Evolutionary conservation across 2,113 vertebrate genomes (phyloP), one percentile per base, ranked within the genome.

Genomic region (Varanus salvator): DNA sequence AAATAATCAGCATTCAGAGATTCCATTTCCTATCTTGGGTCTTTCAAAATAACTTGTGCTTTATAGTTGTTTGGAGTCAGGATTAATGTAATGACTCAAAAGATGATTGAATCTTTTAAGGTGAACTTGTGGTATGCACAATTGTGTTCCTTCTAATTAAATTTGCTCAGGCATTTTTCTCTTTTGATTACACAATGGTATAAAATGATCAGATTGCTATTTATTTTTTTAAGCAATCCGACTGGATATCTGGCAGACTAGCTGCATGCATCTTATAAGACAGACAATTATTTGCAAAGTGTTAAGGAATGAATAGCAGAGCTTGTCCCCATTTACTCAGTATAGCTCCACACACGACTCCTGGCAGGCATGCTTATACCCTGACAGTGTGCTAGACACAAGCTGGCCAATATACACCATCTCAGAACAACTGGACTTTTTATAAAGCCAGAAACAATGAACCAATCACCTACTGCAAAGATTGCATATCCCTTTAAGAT

Each of bases 41-140:
- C 94, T 95, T 44, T 95, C 92, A 95, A 96, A 96, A 96, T 92
- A 96, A 93, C 80, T 93, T 96, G 90, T 96, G 89, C 60, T 95
- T 95, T 96, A 96, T 95, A 96, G 89, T 90, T 92, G 94, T 96
- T 95, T 94, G 93, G 93, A 96, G 95, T 87, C 52, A 92, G 94
- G 94, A 96, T 92, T 92, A 85, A 94, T 95, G 74, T 54, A 93
- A 95, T 94, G 71, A 84, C 50, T 74, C 89, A 92, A 94, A 95
- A 95, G 95, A 11, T 86, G 85, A 91, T 94, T 96, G 93, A 94
- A 52, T 48, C 60, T 64, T 64, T 64, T 64, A 64, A 23, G 25
- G 54, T 95, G 72, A 96, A 94, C 17, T 91, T 89, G 84, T 86
- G 84, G 90, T 80, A 89, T 54, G 23, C 71, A 93, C 92, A 95